phyloP scores from a whole-genome alignment of 2,888 invertebrate genomes.

The Nowickia ferox region DNA sequence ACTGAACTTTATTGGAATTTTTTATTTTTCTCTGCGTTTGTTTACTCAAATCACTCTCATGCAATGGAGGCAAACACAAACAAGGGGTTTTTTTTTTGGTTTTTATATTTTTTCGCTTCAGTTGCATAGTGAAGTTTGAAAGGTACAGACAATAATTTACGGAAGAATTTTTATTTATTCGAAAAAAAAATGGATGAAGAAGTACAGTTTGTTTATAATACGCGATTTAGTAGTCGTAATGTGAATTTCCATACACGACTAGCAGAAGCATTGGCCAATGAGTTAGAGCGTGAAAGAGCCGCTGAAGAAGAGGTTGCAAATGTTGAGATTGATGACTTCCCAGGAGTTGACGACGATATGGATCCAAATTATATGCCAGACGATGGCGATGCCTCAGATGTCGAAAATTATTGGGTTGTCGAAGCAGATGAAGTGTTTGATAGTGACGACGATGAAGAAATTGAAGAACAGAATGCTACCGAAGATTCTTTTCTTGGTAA shows the following conservation, averaged over 20 bases:
- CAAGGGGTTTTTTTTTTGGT: no score
- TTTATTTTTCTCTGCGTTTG: no score
- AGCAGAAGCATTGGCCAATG: slow-evolving; percentile 53
- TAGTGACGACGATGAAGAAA: slow-evolving; percentile 61
- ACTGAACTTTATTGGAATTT: no score
- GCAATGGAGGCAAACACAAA: no score
- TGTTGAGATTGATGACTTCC: slow-evolving; percentile 56
- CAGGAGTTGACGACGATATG: no score
- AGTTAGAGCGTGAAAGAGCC: slow-evolving; percentile 43
- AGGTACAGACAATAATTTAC: slow-evolving; percentile 19
- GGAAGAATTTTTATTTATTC: slow-evolving; percentile 6
- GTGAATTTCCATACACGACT: slow-evolving; percentile 44
- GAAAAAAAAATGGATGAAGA: slow-evolving; percentile 16
- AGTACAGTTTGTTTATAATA: slow-evolving; percentile 44
- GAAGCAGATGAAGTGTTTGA: slow-evolving; percentile 67
- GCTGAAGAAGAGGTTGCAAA: slow-evolving; percentile 47
- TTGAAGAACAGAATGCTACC: slow-evolving; percentile 34
- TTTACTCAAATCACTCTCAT: no score
- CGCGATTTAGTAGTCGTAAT: slow-evolving; percentile 49
- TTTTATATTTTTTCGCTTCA: neutral
- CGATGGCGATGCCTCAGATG: slow-evolving; percentile 60
- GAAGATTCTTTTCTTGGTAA: slow-evolving; percentile 58
- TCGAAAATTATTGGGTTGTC: slow-evolving; percentile 43
- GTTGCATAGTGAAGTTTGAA: slow-evolving; percentile 24
- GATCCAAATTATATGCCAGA: slow-evolving; percentile 47